phyloP scores from a whole-genome alignment of 2,113 vertebrate genomes.

The Phaethon lepturus region DNA sequence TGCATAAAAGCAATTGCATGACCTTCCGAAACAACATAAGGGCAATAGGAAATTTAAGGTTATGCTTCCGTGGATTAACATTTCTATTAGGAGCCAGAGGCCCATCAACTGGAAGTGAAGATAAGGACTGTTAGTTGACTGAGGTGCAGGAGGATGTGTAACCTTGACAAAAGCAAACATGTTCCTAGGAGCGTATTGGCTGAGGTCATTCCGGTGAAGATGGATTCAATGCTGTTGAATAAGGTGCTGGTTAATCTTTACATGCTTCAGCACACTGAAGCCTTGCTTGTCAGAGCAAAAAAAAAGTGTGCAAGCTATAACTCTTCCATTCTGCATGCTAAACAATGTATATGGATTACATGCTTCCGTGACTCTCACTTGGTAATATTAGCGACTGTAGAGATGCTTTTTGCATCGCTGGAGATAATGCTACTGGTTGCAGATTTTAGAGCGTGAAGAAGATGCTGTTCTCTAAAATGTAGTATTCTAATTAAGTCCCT shows the following conservation, averaged over 20 bases:
- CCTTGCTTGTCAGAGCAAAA: background rate
- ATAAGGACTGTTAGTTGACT: background rate
- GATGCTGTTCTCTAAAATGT: background rate
- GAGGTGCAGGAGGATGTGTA: background rate
- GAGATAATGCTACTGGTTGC: background rate
- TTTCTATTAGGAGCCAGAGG: background rate
- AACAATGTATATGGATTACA: background rate
- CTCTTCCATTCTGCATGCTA: background rate
- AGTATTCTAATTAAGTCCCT: background rate
- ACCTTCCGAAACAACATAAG: background rate
- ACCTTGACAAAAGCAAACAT: background rate
- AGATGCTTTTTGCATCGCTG: background rate
- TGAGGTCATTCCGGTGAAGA: background rate
- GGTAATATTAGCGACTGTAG: background rate
- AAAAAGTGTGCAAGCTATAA: background rate
- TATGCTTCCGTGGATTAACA: background rate
- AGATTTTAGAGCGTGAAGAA: background rate
- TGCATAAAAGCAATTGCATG: background rate
- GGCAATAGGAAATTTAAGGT: background rate
- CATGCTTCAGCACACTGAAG: background rate
- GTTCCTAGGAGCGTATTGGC: background rate
- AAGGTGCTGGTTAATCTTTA: background rate
- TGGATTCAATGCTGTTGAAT: background rate
- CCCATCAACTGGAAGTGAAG: background rate
- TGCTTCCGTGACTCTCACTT: background rate